Evolutionary conservation across 1,140 invertebrate species (phyloP).

Genomic region (Cataglyphis hispanica): DNA sequence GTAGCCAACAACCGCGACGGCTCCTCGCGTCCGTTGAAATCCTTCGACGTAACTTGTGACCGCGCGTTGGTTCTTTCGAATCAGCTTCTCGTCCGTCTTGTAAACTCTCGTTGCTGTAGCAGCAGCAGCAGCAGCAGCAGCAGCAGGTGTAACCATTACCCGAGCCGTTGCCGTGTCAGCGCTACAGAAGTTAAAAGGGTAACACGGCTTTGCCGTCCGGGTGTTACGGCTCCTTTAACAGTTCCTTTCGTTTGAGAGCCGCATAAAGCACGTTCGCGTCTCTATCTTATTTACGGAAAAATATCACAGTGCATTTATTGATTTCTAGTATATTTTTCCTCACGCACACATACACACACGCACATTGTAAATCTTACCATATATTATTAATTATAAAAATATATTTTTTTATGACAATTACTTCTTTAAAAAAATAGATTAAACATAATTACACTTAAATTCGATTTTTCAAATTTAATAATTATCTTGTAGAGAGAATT

Average conservation of each 20-base stretch:
- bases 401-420: background rate
- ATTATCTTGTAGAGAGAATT: background rate
- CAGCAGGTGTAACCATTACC: slow-evolving; percentile 41
- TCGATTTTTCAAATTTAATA: background rate
- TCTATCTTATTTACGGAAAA: background rate
- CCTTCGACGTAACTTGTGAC: slow-evolving; percentile 32
- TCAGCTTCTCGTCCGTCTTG: background rate
- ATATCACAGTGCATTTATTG: background rate
- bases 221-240: slow-evolving; percentile 52
- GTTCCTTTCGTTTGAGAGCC: slow-evolving; percentile 28
- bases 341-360: too few species aligned
- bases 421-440: background rate
- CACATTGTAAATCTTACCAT: background rate
- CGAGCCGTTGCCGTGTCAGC: slow-evolving; percentile 51
- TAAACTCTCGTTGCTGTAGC: slow-evolving; percentile 2
- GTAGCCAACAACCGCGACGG: slow-evolving; percentile 6
- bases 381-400: background rate
- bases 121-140: background rate
- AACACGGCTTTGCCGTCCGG: slow-evolving; percentile 34
- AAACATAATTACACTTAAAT: background rate
- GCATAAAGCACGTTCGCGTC: slow-evolving; percentile 29
- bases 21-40: slow-evolving; percentile 6
- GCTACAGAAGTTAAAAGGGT: slow-evolving; percentile 32
- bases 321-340: background rate
- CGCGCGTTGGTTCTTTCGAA: slow-evolving; percentile 38